Base-by-base conservation (phyloP, 2,888 invertebrate species). In the Aspidiotus rigidus region DNA sequence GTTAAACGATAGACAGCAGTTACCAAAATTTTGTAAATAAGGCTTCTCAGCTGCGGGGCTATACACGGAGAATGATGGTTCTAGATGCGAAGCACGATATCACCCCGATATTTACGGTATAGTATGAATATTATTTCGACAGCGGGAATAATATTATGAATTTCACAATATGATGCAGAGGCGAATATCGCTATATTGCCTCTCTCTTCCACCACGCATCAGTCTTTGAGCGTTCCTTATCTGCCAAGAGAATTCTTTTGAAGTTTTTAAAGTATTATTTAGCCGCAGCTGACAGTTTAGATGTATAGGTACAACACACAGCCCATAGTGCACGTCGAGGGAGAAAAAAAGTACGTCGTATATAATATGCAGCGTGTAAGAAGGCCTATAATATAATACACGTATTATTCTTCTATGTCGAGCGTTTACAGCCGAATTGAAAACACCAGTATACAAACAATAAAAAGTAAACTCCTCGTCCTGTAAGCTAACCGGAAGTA, bases 231-330 rank as follows among this genome's bases (percentile, higher is more conserved):
- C 59, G 59, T 59, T 59, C 7, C 16, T 9, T 59, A 59, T 59
- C 59, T 59, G 59, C 39, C 59, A 59, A 28, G 1, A 13, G 39
- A 28, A 10, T 28, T 39, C 59, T 59, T 59, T 28, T 28, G 28
- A 28, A 28, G 28, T 28, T 28, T 28, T 28, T 59, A 39, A 39
- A 59, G 59, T 59, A 39, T 59, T 28, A 59, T 59, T 59, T 28
- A 59, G 59, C 59, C 16, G 59, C 59, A 59, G 59, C 59, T 59
- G 59, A 59, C 59, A 59, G 59, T 39, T 59, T 39, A 39, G 59
- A 59, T 59, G 39, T 59, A 56, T 11, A 17, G 16, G 56, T 16
- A 56, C 13, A 56, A 56, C 13, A 15, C 15, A 15, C n/a, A 16
- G 53, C 11, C 53, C 15, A n/a, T 16, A 55, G n/a, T 28, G 28